A percentile compares a stretch with the other conserved stretches of the same genome.
Conservation (phyloP, 2,888 invertebrate genomes). For the Scelioninae gen. 1 region DNA sequence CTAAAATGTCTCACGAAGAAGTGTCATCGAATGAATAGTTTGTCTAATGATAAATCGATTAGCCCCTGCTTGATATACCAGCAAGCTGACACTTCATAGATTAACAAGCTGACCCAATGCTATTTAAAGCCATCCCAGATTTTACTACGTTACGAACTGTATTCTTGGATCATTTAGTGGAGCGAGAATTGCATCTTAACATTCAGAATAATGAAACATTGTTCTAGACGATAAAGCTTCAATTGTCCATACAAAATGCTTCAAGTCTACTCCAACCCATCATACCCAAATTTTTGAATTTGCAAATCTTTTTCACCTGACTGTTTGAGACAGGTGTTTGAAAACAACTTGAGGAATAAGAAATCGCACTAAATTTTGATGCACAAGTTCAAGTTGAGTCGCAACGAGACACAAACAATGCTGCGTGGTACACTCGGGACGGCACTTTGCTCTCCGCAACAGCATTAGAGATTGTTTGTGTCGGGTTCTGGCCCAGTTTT, state of each 20-base stretch:
- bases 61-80: slow-evolving; percentile 29
- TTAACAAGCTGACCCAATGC: slow-evolving; percentile 73
- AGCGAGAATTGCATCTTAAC: slow-evolving; percentile 33
- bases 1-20: slow-evolving; percentile 26
- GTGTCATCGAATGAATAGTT: slow-evolving; percentile 43
- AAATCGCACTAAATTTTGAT: slow-evolving; percentile 35
- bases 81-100: slow-evolving; percentile 50
- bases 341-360: slow-evolving; percentile 25
- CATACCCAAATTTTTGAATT: no score
- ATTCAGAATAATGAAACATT: slow-evolving; percentile 32
- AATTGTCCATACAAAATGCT: no score
- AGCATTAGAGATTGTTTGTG: slow-evolving; percentile 37
- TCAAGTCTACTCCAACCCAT: no score
- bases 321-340: slow-evolving; percentile 6
- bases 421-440: background rate
- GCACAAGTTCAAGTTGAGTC: slow-evolving; percentile 46
- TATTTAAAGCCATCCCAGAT: slow-evolving; percentile 75
- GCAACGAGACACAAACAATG: slow-evolving; percentile 28
- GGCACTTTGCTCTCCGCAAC: slow-evolving; percentile 26
- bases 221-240: no score
- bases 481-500: slow-evolving; percentile 31
- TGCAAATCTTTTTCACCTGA: background rate
- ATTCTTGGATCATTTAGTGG: slow-evolving; percentile 71
- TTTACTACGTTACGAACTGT: slow-evolving; percentile 71
- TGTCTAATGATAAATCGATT: slow-evolving; percentile 61